A percentile compares a stretch with the other conserved stretches of the same genome.
Evolutionary conservation across 2,888 invertebrate species (phyloP).

Genomic region (Kryphioiulus occultus): DNA sequence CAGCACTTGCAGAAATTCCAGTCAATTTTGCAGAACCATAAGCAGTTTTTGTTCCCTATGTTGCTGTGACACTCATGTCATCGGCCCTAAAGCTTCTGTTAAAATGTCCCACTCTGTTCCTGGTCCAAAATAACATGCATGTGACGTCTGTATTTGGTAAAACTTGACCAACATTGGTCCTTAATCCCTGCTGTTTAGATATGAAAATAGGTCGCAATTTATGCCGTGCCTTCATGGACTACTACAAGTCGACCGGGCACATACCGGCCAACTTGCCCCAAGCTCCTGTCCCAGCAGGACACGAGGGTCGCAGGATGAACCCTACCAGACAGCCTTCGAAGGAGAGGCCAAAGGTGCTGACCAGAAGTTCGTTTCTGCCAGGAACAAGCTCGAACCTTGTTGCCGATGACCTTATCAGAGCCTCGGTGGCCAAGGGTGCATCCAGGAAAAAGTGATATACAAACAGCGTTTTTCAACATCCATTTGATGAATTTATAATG

Average conservation of each 20-base stretch:
- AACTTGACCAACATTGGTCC: neutral
- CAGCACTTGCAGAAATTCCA: too few relatives aligned
- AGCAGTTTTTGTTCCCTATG: too few relatives aligned
- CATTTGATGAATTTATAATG: too few relatives aligned
- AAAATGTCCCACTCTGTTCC: too few relatives aligned
- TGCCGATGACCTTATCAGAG: neutral
- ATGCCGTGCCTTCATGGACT: slow-evolving; percentile 78
- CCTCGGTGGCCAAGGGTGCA: neutral
- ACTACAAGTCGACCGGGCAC: slow-evolving; percentile 78
- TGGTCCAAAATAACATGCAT: too few relatives aligned
- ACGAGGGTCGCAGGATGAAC: neutral
- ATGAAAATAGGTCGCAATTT: slow-evolving; percentile 80
- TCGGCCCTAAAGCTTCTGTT: too few relatives aligned
- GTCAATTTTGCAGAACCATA: too few relatives aligned
- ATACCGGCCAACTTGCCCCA: slow-evolving; percentile 60
- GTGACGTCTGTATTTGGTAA: neutral
- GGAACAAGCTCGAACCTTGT: neutral
- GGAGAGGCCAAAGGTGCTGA: neutral
- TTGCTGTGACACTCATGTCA: too few relatives aligned
- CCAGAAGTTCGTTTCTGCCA: slow-evolving; percentile 45
- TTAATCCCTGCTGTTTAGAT: slow-evolving; percentile 66
- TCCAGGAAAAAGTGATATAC: neutral
- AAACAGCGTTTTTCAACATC: neutral
- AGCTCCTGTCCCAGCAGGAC: neutral
- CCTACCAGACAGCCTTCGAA: neutral